Evolutionary conservation across 2,113 vertebrate genomes (phyloP).

Genomic region (Cardinalis cardinalis): DNA sequence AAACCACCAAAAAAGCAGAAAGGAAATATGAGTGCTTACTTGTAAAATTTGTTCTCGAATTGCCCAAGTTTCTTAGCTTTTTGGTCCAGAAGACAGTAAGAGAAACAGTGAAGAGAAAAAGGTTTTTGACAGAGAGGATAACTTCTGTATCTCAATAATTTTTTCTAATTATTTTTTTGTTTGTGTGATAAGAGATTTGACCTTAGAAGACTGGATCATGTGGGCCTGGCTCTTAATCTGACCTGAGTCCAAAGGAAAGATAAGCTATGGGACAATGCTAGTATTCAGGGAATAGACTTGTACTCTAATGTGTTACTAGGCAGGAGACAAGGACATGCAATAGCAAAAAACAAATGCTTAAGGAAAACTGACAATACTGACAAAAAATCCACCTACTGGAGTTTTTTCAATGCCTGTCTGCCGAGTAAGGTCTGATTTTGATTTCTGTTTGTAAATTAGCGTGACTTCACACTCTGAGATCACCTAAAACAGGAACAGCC

Average conservation of each 20-base stretch:
- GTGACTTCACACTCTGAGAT: not conserved
- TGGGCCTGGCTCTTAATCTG: not conserved
- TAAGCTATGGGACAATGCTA: not conserved
- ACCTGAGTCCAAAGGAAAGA: not conserved
- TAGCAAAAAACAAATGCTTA: not conserved
- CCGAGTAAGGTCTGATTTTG: not conserved
- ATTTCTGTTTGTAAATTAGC: not conserved
- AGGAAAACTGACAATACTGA: not conserved
- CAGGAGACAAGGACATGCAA: not conserved
- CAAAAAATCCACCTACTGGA: not conserved
- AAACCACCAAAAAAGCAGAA: accelerated
- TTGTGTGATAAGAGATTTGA: not conserved
- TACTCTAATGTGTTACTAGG: not conserved
- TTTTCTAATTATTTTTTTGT: not conserved
- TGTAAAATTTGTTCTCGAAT: not conserved
- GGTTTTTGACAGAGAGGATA: not conserved
- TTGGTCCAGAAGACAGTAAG: not conserved
- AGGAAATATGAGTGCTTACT: not conserved
- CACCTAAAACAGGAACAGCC: not conserved
- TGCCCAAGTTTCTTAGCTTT: not conserved
- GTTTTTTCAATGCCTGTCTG: not conserved
- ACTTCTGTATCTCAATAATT: not conserved
- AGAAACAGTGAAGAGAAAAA: not conserved
- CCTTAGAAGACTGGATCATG: not conserved
- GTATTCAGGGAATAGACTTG: not conserved